Conservation (phyloP, 2,888 invertebrate genomes). For the Volucella inanis region DNA sequence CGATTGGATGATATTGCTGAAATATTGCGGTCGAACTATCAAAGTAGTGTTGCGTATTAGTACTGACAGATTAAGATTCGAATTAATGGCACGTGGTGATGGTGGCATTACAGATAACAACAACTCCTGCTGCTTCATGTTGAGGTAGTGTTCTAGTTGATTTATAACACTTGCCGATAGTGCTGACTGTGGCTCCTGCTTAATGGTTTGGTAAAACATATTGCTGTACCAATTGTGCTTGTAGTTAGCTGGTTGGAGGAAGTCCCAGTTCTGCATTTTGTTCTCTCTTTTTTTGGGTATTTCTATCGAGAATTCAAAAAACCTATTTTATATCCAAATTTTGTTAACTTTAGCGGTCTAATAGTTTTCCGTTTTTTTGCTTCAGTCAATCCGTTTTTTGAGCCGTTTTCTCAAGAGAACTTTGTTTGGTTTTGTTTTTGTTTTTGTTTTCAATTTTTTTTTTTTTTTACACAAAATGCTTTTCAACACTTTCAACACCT, state of each 20-base stretch:
- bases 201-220: slow-evolving; percentile 81
- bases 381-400: too few relatives aligned
- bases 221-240: slow-evolving; percentile 82
- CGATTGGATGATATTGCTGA: slow-evolving; percentile 81
- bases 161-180: slow-evolving; percentile 64
- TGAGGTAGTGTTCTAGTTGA: slow-evolving; percentile 80
- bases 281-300: slow-evolving; percentile 30
- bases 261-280: slow-evolving; percentile 82
- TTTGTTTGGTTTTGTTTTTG: too few relatives aligned
- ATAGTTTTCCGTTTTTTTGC: too few relatives aligned
- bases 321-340: too few relatives aligned
- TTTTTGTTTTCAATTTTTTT: too few relatives aligned
- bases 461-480: too few relatives aligned
- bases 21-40: slow-evolving; percentile 77
- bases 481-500: too few relatives aligned
- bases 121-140: slow-evolving; percentile 79
- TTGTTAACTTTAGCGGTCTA: too few relatives aligned
- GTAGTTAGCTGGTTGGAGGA: slow-evolving; percentile 80
- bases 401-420: too few relatives aligned
- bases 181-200: slow-evolving; percentile 78
- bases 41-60: slow-evolving; percentile 79
- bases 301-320: slow-evolving; percentile 44
- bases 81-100: slow-evolving; percentile 79
- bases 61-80: slow-evolving; percentile 63
- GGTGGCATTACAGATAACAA: slow-evolving; percentile 79